A percentile compares a stretch with the other conserved stretches of the same genome.
Evolutionary conservation across 2,113 vertebrate genomes (phyloP).

Genomic region (Sinocyclocheilus rhinocerous): DNA sequence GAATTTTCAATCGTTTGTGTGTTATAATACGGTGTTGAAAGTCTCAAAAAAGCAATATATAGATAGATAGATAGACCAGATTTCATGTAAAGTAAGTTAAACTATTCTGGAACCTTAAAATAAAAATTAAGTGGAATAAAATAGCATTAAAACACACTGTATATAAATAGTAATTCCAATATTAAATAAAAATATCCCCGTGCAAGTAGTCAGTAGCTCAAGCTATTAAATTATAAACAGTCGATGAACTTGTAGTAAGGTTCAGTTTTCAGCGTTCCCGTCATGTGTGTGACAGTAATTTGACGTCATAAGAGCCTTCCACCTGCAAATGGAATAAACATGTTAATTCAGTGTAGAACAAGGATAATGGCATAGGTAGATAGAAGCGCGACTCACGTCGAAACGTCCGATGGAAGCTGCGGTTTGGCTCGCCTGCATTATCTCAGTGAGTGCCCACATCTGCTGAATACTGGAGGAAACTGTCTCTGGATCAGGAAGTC

Average conservation of each 20-base stretch:
- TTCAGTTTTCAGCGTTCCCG: accelerated
- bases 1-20: not conserved
- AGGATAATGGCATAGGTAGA: not conserved
- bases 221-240: not conserved
- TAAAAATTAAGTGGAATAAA: not conserved
- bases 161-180: not conserved
- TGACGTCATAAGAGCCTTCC: slow-evolving; percentile 93
- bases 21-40: not conserved
- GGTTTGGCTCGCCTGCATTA: slow-evolving; percentile 88
- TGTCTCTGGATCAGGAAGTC: slow-evolving; percentile 84
- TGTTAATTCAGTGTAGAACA: not conserved
- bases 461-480: slow-evolving; percentile 94
- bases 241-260: not conserved
- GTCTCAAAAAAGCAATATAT: too few relatives aligned
- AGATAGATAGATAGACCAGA: too few relatives aligned
- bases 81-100: not conserved
- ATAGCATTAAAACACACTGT: not conserved
- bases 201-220: not conserved
- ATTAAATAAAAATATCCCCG: not conserved
- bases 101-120: not conserved
- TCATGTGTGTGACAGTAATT: slow-evolving; percentile 88
- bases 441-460: slow-evolving; percentile 96
- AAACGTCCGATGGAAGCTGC: slow-evolving; percentile 89
- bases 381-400: slow-evolving; percentile 80
- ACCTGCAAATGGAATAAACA: slow-evolving; percentile 75